phyloP scores from a whole-genome alignment of 2,113 vertebrate species.

The Hepsetus odoe region DNA sequence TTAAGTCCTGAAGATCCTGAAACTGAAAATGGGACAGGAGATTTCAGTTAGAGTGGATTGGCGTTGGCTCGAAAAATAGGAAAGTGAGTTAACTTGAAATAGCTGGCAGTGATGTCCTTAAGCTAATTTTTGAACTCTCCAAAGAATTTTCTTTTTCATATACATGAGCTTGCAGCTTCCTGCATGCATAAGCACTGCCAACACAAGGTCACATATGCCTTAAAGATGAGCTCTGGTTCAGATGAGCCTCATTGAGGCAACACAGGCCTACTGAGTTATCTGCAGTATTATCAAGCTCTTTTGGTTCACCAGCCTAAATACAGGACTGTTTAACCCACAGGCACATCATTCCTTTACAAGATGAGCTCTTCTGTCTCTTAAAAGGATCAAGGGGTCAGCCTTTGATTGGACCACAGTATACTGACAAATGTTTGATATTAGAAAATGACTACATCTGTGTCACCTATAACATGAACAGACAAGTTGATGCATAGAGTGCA shows the following conservation, averaged over 20 bases:
- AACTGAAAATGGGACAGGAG: not conserved
- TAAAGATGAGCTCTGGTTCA: slow-evolving; percentile 57
- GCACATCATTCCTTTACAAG: not conserved
- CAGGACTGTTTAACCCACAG: not conserved
- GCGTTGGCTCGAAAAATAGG: slow-evolving; percentile 5
- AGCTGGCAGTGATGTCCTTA: slow-evolving; percentile 14
- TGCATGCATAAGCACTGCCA: not conserved
- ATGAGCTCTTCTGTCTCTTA: not conserved
- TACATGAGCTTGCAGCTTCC: slow-evolving; percentile 43
- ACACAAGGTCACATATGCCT: slow-evolving; percentile 59
- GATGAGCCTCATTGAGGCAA: not conserved
- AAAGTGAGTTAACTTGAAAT: slow-evolving; percentile 16
- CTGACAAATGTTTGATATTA: not conserved
- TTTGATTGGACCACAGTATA: not conserved
- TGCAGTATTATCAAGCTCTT: slow-evolving; percentile 1
- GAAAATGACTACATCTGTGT: not conserved
- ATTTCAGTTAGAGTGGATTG: slow-evolving; percentile 3
- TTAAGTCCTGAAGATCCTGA: not conserved
- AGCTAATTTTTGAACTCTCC: slow-evolving; percentile 8
- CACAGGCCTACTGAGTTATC: slow-evolving; percentile 1
- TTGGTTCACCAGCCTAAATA: not conserved
- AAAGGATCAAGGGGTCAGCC: not conserved
- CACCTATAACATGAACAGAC: too few relatives aligned
- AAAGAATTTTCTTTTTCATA: slow-evolving; percentile 66
- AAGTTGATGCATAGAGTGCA: too few relatives aligned